These are phyloP conservation scores for Aporrectodea caliginosa DNA, from an alignment of 1,140 invertebrate genomes.

Conservation along the genomic window DNA sequence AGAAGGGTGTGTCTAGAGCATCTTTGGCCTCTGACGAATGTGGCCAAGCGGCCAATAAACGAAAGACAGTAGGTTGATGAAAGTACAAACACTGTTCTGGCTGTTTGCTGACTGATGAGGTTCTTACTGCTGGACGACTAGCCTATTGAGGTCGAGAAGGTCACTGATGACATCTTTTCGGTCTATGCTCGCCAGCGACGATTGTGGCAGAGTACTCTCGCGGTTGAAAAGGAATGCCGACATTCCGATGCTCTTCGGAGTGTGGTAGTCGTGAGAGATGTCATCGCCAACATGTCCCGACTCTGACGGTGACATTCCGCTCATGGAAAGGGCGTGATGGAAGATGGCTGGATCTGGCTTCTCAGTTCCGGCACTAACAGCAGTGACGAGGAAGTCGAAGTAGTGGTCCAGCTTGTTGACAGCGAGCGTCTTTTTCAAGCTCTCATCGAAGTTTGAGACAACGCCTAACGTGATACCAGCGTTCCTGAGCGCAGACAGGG, in stretches of 20 bases:
- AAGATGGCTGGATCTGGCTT: conserved; percentile 77
- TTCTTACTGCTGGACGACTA: too few species aligned
- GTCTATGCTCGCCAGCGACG: background rate
- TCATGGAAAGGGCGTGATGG: conserved; percentile 61
- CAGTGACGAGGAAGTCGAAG: conserved; percentile 76
- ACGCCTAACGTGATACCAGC: conserved; percentile 61
- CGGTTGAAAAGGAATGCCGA: conserved; percentile 62
- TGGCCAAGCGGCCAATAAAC: too few species aligned
- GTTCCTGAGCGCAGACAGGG: conserved; percentile 61
- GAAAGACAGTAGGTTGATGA: too few species aligned
- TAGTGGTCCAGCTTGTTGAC: conserved; percentile 64
- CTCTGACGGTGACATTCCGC: conserved; percentile 59
- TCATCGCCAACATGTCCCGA: conserved; percentile 79
- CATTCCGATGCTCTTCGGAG: conserved; percentile 71
- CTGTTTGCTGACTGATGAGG: too few species aligned
- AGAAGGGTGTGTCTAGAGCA: too few species aligned
- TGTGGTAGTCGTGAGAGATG: conserved; percentile 69
- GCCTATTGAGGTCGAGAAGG: background rate
- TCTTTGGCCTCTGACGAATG: too few species aligned
- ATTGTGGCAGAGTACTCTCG: background rate
- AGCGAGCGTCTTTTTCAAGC: conserved; percentile 66
- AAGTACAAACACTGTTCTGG: too few species aligned
- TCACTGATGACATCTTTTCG: background rate
- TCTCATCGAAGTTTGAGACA: conserved; percentile 83
- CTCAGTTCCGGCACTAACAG: conserved; percentile 66